A percentile compares a stretch with the other conserved stretches of the same genome.
Conservation (phyloP, 2,888 invertebrate genomes). For the Monopis laevigella region DNA sequence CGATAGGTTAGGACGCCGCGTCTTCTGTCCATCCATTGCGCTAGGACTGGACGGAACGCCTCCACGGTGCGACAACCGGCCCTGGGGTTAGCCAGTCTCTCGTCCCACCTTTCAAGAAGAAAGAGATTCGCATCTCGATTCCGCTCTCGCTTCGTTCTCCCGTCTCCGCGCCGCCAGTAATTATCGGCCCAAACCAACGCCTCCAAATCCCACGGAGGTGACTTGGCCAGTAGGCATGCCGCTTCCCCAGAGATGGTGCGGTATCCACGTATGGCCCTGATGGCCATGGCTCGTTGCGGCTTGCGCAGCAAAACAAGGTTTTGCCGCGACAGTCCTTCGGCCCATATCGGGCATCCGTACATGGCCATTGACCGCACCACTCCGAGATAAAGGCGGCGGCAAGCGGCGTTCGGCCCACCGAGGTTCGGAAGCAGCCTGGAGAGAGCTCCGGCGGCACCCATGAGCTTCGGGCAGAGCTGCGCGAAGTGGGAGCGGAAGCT, state of each 20-base stretch:
- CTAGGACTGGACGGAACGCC: too few relatives aligned
- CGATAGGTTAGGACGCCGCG: too few relatives aligned
- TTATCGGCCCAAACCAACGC: too few relatives aligned
- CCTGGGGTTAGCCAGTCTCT: too few relatives aligned
- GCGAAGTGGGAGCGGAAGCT: slow-evolving; percentile 14
- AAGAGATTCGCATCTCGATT: too few relatives aligned
- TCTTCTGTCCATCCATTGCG: too few relatives aligned
- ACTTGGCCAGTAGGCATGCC: background rate
- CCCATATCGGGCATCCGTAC: slow-evolving; percentile 3
- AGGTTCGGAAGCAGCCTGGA: background rate
- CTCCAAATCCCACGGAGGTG: background rate
- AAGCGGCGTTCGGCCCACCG: background rate
- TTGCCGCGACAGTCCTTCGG: background rate
- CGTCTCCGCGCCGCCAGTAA: too few relatives aligned
- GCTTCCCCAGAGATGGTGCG: background rate
- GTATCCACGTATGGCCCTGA: background rate
- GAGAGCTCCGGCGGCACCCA: background rate
- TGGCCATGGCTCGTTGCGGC: slow-evolving; percentile 1
- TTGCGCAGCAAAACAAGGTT: background rate
- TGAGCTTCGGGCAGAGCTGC: slow-evolving; percentile 1
- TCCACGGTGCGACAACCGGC: too few relatives aligned
- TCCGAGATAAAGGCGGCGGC: background rate
- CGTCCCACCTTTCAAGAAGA: too few relatives aligned
- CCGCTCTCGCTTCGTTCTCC: too few relatives aligned
- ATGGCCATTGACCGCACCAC: slow-evolving; percentile 1